These are phyloP conservation scores for Botrylloides violaceus DNA, from an alignment of 23 tunicate species.

Conservation along the genomic window DNA sequence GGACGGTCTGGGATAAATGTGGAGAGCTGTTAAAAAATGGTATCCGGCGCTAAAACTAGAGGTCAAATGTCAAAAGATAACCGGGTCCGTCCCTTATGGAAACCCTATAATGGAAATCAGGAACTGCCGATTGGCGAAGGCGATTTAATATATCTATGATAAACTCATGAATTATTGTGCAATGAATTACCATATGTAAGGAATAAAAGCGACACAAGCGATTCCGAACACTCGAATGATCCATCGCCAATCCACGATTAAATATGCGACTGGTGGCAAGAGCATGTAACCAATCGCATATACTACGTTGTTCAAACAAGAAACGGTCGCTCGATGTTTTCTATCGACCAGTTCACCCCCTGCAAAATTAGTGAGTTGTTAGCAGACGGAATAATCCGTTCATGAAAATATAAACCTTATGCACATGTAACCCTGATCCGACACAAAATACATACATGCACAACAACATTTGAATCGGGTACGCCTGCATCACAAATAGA, in stretches of 20 bases:
- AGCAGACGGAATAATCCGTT: too few species aligned
- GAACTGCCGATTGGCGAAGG: too few species aligned
- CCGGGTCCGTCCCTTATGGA: too few species aligned
- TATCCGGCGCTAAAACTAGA: too few species aligned
- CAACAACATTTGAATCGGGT: too few species aligned
- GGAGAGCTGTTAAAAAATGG: too few species aligned
- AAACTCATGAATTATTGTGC: too few species aligned
- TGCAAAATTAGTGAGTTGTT: constrained; percentile 1
- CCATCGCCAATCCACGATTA: constrained; percentile 23
- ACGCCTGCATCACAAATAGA: too few species aligned
- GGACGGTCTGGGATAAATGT: too few species aligned
- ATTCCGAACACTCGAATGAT: constrained; percentile 5
- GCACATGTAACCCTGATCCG: not conserved
- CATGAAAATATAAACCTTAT: not conserved
- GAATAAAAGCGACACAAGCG: not conserved
- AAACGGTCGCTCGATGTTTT: constrained; percentile 9
- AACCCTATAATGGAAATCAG: too few species aligned
- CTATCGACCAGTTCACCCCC: constrained; percentile 22
- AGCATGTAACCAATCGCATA: constrained; percentile 21
- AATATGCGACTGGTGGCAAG: constrained; percentile 13
- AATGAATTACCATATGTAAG: constrained; percentile 11
- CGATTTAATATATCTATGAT: too few species aligned
- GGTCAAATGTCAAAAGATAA: too few species aligned
- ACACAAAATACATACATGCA: not conserved
- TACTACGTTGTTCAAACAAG: constrained; percentile 3